Evolutionary conservation across 2,113 vertebrate species (phyloP), one percentile per base, ranked within the genome.

Genomic region (Chrysochloris asiatica): DNA sequence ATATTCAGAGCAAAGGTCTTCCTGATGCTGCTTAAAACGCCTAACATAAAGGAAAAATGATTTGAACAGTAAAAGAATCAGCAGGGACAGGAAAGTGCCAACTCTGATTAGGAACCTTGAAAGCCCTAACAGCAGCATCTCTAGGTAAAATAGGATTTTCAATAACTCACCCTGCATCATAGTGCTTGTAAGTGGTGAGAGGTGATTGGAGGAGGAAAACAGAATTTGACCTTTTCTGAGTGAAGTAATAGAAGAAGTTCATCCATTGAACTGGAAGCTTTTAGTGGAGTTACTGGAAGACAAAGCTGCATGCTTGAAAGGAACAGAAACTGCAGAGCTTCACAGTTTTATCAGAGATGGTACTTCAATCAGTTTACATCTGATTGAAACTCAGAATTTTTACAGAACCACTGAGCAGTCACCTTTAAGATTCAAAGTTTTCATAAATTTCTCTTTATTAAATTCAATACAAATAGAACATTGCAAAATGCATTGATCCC

Each of bases 91-190:
- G 13, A 91, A 92, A 96, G 90, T 78, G 89, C 78, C 94, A 86
- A 12, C 81, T 95, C 94, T 97, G 95, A 96, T 97, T 96, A 96
- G 61, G 48, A 90, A 21, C 71, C 90, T 77, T 97, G 90, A 97
- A 96, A 97, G 95, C 56, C 90, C 90, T 88, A 88, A 96, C 83
- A 75, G 82, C 90, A 76, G 89, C 94, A 92, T 97, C 95, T 95
- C 95, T 90, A 96, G 95, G 90, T 86, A 94, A 95, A 93, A 84
- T 75, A 92, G 87, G 50, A 93, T 88, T 97, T 97, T 92, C 88
- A 88, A 79, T 83, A 93, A 94, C 84, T 97, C 94, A 7, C 14
- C 79, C 33, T n/a, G 36, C 94, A 94, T 88, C 95, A 50, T 21
- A 61, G 88, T 38, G 5, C 90, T 96, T 95, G 63, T 86, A 56